A percentile compares a stretch with the other conserved stretches of the same genome.
Conservation (phyloP, 2,888 invertebrate species). For the Ectemnius continuus region DNA sequence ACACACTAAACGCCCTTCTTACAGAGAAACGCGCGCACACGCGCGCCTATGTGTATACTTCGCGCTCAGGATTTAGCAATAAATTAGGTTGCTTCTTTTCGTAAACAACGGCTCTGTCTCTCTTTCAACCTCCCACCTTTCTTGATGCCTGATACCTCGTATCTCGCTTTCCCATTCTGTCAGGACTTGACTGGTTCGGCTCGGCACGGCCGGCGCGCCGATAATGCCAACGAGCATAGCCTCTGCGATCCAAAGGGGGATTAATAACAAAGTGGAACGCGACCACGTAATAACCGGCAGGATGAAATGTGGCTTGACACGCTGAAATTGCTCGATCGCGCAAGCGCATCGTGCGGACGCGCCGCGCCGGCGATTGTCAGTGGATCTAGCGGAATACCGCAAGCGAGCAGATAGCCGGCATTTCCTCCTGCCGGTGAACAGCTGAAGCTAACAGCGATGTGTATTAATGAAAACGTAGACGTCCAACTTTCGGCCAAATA, state of each 20-base stretch:
- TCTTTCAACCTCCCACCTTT: no score
- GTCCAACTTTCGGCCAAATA: conserved; percentile 15
- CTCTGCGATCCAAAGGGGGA: conserved; percentile 16
- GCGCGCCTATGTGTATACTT: no score
- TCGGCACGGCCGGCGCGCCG: neutral
- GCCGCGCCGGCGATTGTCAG: neutral
- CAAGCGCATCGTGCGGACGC: neutral
- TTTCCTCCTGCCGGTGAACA: neutral
- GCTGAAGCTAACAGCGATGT: conserved; percentile 13
- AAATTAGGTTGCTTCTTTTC: no score
- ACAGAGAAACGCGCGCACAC: no score
- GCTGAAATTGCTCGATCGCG: conserved; percentile 17
- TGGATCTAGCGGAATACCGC: conserved; percentile 12
- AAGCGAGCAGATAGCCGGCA: neutral
- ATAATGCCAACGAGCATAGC: conserved; percentile 20
- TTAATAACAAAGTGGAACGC: conserved; percentile 50
- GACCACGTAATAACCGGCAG: conserved; percentile 37
- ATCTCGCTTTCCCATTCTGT: conserved; percentile 12
- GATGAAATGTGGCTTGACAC: conserved; percentile 21
- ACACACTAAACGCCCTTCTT: conserved; percentile 39
- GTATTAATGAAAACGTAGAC: conserved; percentile 27
- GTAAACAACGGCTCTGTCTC: no score
- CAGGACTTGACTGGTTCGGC: conserved; percentile 4
- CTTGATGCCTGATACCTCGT: conserved; percentile 8
- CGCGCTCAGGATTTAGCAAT: no score